These are phyloP conservation scores for Rutpela maculata DNA, from an alignment of 2,888 invertebrate genomes.

Conservation along the genomic window DNA sequence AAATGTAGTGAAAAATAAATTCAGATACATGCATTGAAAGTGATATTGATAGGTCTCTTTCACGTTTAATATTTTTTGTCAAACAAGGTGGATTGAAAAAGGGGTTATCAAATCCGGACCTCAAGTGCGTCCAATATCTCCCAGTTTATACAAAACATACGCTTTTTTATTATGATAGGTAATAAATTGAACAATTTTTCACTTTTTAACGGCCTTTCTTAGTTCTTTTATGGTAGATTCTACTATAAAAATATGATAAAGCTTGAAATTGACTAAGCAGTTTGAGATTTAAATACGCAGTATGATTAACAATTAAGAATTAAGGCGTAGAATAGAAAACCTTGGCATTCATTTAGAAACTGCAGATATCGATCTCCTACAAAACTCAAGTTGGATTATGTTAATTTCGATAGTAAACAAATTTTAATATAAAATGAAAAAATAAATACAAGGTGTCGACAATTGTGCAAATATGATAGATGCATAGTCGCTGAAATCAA, in stretches of 20 bases:
- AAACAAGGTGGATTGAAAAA: not conserved
- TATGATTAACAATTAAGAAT: no score
- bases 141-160: conserved; percentile 20
- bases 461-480: no score
- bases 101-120: not conserved
- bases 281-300: not conserved
- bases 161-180: conserved; percentile 1
- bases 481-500: no score
- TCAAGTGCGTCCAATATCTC: not conserved
- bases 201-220: not conserved
- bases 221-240: not conserved
- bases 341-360: no score
- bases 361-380: no score
- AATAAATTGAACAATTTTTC: conserved; percentile 30
- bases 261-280: not conserved
- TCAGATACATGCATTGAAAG: conserved; percentile 23
- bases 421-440: no score
- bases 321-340: no score
- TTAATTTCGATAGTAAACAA: no score
- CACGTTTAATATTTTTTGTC: not conserved
- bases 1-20: conserved; percentile 14
- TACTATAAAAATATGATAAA: not conserved
- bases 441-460: no score
- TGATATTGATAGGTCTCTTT: conserved; percentile 20
- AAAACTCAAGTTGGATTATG: no score